phyloP scores from a whole-genome alignment of 2,888 invertebrate species.

The Eupithecia subumbrata region DNA sequence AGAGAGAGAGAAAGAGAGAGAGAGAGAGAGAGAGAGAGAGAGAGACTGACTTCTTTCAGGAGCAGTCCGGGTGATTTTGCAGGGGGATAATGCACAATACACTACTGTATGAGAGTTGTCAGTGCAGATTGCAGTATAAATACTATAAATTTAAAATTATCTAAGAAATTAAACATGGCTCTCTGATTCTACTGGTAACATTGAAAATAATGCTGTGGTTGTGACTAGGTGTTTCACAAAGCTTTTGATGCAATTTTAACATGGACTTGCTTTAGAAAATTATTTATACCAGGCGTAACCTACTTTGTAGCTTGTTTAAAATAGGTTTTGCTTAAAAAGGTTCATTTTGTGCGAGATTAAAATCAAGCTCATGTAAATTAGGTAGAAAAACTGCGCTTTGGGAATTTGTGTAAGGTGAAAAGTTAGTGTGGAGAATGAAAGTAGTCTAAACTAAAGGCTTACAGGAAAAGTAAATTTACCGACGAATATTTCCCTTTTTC shows the following conservation, averaged over 20 bases:
- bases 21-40: neutral
- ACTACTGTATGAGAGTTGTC: too few relatives aligned
- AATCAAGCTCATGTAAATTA: slow-evolving; percentile 45
- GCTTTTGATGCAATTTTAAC: slow-evolving; percentile 55
- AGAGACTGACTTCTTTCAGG: neutral
- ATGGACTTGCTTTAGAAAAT: slow-evolving; percentile 48
- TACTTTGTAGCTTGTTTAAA: slow-evolving; percentile 50
- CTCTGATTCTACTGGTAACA: neutral
- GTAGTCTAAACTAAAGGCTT: neutral
- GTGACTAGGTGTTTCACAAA: slow-evolving; percentile 51
- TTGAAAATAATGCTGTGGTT: slow-evolving; percentile 10
- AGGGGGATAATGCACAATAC: neutral
- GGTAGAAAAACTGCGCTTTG: slow-evolving; percentile 39
- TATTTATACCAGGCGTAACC: slow-evolving; percentile 49
- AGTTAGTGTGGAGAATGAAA: neutral
- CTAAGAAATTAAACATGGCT: neutral
- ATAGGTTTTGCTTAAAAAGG: slow-evolving; percentile 45
- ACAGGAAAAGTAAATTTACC: neutral
- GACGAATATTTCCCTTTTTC: neutral
- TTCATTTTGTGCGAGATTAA: slow-evolving; percentile 44
- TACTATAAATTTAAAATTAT: neutral
- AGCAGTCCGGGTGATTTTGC: neutral
- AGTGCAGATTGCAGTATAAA: too few relatives aligned
- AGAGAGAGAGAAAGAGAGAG: too few relatives aligned
- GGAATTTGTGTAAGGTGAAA: slow-evolving; percentile 23